A percentile compares a stretch with the other conserved stretches of the same genome.
phyloP scores from a whole-genome alignment of 2,797 vertebrate genomes.

The Fringilla coelebs region DNA sequence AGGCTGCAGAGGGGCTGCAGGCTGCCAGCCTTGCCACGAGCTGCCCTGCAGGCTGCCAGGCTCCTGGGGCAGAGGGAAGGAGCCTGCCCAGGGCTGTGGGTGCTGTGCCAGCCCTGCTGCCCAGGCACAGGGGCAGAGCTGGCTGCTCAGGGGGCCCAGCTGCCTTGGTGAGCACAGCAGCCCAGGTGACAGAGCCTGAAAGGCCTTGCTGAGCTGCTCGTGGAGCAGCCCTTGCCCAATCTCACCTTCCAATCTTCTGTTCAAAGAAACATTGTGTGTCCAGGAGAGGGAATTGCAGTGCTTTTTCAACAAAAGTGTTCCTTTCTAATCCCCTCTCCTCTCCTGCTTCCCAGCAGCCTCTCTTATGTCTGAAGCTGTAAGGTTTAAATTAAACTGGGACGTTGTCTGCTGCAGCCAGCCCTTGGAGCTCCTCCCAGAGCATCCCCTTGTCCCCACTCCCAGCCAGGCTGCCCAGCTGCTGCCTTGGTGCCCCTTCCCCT shows the following conservation, averaged over 20 bases:
- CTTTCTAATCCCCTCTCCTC: not conserved
- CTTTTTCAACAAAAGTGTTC: constrained; percentile 7
- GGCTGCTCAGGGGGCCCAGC: not conserved
- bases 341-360: constrained; percentile 12
- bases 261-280: constrained; percentile 36
- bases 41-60: not conserved
- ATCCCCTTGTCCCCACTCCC: not conserved
- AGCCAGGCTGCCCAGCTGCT: not conserved
- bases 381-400: constrained; percentile 32
- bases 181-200: constrained; percentile 35
- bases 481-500: not conserved
- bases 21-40: not conserved
- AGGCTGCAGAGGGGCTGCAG: too few relatives aligned
- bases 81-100: not conserved
- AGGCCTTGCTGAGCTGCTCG: constrained; percentile 26
- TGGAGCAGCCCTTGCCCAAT: constrained; percentile 6
- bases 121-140: not conserved
- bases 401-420: constrained; percentile 9
- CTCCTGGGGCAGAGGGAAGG: not conserved
- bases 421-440: not conserved
- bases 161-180: constrained; percentile 16
- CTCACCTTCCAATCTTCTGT: constrained; percentile 23
- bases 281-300: constrained; percentile 26
- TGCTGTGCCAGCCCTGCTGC: not conserved
- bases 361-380: constrained; percentile 20